phyloP scores from a whole-genome alignment of 1,140 invertebrate genomes.

The Pemphigus obesinymphae region DNA sequence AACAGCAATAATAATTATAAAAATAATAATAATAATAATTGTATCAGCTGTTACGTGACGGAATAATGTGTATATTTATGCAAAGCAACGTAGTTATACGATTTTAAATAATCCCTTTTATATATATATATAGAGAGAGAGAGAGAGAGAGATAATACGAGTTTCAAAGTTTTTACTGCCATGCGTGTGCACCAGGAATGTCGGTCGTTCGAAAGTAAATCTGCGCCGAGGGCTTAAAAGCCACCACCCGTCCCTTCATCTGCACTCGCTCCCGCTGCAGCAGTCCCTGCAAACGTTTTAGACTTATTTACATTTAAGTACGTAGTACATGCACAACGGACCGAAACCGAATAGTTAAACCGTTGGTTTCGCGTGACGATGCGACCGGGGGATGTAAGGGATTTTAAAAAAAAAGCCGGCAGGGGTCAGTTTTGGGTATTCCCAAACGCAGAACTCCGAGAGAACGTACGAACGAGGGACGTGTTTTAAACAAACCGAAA shows the following conservation, averaged over 20 bases:
- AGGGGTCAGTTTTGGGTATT: slow-evolving; percentile 3
- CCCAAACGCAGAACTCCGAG: not conserved
- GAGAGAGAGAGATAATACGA: slow-evolving; percentile 22
- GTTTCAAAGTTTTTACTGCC: slow-evolving; percentile 20
- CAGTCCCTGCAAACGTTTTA: slow-evolving; percentile 2
- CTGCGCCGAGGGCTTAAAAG: not conserved
- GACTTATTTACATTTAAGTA: slow-evolving; percentile 22
- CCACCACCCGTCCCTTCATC: not conserved
- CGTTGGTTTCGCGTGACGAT: not conserved
- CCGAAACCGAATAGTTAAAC: not conserved
- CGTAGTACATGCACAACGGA: not conserved
- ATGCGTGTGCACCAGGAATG: not conserved
- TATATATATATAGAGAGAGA: no score
- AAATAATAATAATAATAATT: not conserved
- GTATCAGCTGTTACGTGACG: slow-evolving; percentile 5
- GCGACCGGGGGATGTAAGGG: not conserved
- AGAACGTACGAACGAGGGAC: not conserved
- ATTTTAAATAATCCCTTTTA: slow-evolving; percentile 15
- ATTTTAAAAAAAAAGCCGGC: not conserved
- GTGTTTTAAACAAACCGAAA: slow-evolving; percentile 9
- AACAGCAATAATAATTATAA: no score
- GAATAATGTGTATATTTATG: not conserved
- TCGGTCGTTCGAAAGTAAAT: slow-evolving; percentile 24
- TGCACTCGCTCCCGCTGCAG: not conserved
- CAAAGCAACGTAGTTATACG: slow-evolving; percentile 1